Percentiles rank a stretch among this genome's conserved stretches.
Evolutionary conservation across 2,888 invertebrate species (phyloP).

Genomic region (Pterostichus niger): DNA sequence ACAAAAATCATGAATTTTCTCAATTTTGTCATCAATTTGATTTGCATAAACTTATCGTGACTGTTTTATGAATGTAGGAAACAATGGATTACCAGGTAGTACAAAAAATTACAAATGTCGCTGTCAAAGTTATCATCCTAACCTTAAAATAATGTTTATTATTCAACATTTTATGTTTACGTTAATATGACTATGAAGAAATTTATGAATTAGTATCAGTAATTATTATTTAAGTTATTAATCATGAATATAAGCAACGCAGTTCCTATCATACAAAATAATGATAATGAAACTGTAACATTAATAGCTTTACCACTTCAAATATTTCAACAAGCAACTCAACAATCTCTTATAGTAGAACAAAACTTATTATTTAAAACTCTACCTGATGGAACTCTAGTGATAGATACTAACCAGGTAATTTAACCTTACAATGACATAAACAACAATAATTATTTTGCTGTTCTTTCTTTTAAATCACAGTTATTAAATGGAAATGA

Average conservation of each 20-base stretch:
- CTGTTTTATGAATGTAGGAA: background rate
- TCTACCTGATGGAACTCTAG: conserved; percentile 67
- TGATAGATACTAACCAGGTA: conserved; percentile 67
- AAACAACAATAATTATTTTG: conserved; percentile 21
- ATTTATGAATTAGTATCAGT: background rate
- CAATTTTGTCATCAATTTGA: background rate
- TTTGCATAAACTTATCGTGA: conserved; percentile 3
- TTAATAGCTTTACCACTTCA: conserved; percentile 61
- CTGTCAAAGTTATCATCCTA: conserved; percentile 53
- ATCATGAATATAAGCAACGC: conserved; percentile 50
- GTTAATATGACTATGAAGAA: conserved; percentile 1
- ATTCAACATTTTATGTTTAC: conserved; percentile 42
- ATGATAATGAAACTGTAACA: conserved; percentile 61
- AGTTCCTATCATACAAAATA: conserved; percentile 60
- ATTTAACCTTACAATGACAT: conserved; percentile 11
- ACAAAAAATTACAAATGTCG: conserved; percentile 44
- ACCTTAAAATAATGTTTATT: conserved; percentile 64
- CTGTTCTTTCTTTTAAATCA: background rate
- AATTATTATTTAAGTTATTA: conserved; percentile 27
- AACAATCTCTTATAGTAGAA: conserved; percentile 62
- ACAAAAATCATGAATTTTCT: conserved; percentile 3
- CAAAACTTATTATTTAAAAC: conserved; percentile 68
- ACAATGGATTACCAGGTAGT: conserved; percentile 12
- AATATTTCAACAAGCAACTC: conserved; percentile 61
- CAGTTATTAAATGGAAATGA: conserved; percentile 48